Conservation (phyloP, 1,140 invertebrate genomes). For the Atopsyche davidsoni region DNA sequence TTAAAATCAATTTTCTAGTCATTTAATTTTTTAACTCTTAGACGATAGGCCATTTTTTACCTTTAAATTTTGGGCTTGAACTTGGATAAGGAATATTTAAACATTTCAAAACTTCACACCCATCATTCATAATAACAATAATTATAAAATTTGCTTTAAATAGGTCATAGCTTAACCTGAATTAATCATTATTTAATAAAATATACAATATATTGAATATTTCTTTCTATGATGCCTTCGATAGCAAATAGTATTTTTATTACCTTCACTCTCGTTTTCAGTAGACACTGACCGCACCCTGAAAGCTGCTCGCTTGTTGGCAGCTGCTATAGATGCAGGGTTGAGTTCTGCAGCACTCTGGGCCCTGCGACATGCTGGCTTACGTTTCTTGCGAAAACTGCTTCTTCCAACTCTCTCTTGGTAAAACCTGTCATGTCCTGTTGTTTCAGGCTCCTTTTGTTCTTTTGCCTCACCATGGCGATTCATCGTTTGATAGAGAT, state of each 20-base stretch:
- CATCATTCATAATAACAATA: too few relatives aligned
- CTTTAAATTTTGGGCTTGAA: too few relatives aligned
- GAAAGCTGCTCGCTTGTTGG: constrained; percentile 52
- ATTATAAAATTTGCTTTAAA: background rate
- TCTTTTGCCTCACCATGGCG: constrained; percentile 56
- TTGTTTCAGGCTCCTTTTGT: constrained; percentile 56
- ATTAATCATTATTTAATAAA: background rate
- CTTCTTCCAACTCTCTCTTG: constrained; percentile 57
- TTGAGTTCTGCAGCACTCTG: constrained; percentile 70
- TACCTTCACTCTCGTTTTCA: constrained; percentile 47
- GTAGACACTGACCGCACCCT: constrained; percentile 52
- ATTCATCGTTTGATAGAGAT: constrained; percentile 67
- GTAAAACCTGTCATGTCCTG: constrained; percentile 70
- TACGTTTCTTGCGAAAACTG: constrained; percentile 50
- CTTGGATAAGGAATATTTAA: too few relatives aligned
- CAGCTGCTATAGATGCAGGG: constrained; percentile 56
- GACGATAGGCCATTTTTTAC: too few relatives aligned
- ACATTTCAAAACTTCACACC: too few relatives aligned
- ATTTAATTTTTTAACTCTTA: too few relatives aligned
- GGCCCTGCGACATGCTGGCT: constrained; percentile 53
- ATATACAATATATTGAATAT: constrained; percentile 1
- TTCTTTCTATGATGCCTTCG: too few relatives aligned
- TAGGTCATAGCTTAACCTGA: background rate
- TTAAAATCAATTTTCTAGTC: too few relatives aligned
- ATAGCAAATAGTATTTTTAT: background rate